Evolutionary conservation across 2,888 invertebrate species (phyloP).

Genomic region (Mythimna loreyi): DNA sequence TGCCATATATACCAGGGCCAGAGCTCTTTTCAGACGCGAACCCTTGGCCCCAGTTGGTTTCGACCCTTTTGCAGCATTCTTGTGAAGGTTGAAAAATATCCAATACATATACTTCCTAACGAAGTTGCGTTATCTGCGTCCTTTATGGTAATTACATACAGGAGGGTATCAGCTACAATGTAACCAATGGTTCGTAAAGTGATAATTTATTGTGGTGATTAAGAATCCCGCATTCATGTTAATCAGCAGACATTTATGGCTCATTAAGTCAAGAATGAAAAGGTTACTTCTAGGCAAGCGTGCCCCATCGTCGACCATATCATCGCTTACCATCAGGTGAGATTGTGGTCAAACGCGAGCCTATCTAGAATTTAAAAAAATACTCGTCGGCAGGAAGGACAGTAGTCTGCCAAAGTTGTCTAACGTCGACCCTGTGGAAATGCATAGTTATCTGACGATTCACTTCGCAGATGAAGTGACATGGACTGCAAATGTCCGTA

Average conservation of each 20-base stretch:
- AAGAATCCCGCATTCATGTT: background rate
- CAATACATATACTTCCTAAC: background rate
- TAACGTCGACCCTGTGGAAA: background rate
- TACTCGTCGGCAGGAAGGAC: too few species aligned
- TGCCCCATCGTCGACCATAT: too few species aligned
- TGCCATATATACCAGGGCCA: too few species aligned
- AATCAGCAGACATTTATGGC: background rate
- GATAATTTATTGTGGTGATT: background rate
- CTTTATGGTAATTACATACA: background rate
- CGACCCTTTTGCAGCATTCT: too few species aligned
- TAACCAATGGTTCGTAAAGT: background rate
- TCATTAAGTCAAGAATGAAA: too few species aligned
- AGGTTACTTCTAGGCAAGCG: too few species aligned
- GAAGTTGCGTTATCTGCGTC: background rate
- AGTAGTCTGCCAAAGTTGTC: background rate
- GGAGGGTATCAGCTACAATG: background rate
- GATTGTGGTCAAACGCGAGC: too few species aligned
- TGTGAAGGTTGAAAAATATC: background rate
- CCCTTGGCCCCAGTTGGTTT: too few species aligned
- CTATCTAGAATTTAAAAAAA: too few species aligned
- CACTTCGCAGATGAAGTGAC: background rate
- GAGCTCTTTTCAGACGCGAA: too few species aligned
- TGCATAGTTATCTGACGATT: background rate
- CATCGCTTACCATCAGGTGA: too few species aligned
- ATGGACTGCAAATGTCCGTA: too few species aligned